phyloP scores from a whole-genome alignment of 2,113 vertebrate species.

The Mionectes macconnelli region DNA sequence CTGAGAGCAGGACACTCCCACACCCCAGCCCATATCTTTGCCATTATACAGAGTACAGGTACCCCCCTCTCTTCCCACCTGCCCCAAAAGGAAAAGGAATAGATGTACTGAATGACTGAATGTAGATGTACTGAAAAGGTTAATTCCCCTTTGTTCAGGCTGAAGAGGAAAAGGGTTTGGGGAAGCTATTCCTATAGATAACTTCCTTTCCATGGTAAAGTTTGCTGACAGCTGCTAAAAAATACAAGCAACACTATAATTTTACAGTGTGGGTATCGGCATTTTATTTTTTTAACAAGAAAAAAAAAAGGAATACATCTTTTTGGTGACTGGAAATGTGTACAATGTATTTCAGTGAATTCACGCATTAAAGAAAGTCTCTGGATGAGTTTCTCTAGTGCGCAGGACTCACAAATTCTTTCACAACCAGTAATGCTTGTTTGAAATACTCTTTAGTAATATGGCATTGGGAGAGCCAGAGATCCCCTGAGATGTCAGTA shows the following conservation, averaged over 20 bases:
- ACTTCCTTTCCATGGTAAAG: neutral
- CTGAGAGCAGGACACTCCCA: neutral
- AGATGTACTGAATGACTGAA: too few relatives aligned
- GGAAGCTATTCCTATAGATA: neutral
- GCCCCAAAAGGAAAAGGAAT: neutral
- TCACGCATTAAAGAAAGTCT: neutral
- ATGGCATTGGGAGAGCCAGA: neutral
- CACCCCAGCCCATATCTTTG: neutral
- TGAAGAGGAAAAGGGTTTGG: neutral
- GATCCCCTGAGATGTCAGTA: conserved; percentile 15
- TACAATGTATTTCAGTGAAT: neutral
- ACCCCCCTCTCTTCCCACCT: neutral
- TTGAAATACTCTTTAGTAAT: neutral
- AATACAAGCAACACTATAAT: neutral
- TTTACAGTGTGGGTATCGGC: neutral
- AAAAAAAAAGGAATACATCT: neutral
- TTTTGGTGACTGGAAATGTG: conserved; percentile 12
- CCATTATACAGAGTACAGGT: neutral
- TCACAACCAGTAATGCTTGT: neutral
- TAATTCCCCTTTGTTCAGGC: neutral
- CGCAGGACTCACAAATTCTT: neutral
- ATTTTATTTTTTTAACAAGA: conserved; percentile 33
- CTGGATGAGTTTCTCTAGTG: neutral
- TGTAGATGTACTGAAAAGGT: neutral
- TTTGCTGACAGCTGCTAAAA: neutral